A percentile compares a stretch with the other conserved stretches of the same genome.
These are phyloP conservation scores for Spinibarbus caldwelli DNA, from an alignment of 2,797 vertebrate species.

Conservation along the genomic window DNA sequence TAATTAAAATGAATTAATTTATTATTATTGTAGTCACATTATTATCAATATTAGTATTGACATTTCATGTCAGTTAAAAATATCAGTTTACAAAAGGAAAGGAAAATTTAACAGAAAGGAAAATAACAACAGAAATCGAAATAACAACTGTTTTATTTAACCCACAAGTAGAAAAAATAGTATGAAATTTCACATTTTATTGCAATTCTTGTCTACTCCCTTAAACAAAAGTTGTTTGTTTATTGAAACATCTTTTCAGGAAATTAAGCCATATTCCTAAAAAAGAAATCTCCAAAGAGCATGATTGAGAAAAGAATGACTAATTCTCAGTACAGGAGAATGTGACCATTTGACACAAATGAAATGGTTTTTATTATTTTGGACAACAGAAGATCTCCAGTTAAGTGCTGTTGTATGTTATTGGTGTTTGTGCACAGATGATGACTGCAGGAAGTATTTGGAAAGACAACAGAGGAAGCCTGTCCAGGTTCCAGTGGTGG, in stretches of 20 bases:
- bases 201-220: neutral
- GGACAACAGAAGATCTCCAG: neutral
- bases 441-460: constrained; percentile 83
- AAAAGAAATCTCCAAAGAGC: neutral
- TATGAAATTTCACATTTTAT: neutral
- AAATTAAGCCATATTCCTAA: neutral
- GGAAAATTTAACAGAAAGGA: neutral
- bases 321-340: neutral
- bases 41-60: neutral
- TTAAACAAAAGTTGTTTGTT: neutral
- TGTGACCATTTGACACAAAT: neutral
- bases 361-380: neutral
- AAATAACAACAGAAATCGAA: neutral
- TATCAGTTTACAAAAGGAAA: neutral
- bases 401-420: neutral
- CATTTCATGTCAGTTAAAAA: neutral
- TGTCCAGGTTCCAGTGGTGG: constrained; percentile 87
- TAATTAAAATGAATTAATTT: neutral
- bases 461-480: constrained; percentile 79
- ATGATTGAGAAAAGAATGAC: neutral
- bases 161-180: neutral
- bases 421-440: constrained; percentile 73
- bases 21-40: neutral
- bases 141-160: neutral
- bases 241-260: neutral